Evolutionary conservation across 2,888 invertebrate species (phyloP).

Genomic region (Slavum lentiscoides): DNA sequence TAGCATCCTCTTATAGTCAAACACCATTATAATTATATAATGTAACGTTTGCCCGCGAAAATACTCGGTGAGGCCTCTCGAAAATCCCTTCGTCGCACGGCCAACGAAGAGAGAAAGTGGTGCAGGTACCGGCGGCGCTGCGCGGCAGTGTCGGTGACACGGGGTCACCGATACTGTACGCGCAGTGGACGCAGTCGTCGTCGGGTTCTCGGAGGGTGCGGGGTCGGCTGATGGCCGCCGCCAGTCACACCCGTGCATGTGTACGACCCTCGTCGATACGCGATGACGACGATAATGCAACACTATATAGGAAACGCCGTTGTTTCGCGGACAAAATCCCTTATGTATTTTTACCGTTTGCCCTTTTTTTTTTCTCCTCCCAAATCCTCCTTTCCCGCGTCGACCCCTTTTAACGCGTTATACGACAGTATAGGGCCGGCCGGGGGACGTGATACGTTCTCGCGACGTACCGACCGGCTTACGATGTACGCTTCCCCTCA

Average conservation of each 20-base stretch:
- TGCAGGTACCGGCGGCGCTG: too few relatives aligned
- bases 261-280: too few relatives aligned
- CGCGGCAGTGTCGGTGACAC: too few relatives aligned
- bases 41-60: too few relatives aligned
- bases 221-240: background rate
- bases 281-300: too few relatives aligned
- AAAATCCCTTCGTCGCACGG: too few relatives aligned
- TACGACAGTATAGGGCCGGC: background rate
- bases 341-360: conserved; percentile 34
- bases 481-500: background rate
- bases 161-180: background rate
- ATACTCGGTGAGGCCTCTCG: too few relatives aligned
- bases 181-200: background rate
- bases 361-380: background rate
- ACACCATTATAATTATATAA: too few relatives aligned
- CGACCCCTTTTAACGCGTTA: conserved; percentile 10
- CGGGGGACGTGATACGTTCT: conserved; percentile 16
- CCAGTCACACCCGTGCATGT: background rate
- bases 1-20: too few relatives aligned
- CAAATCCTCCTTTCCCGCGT: too few relatives aligned
- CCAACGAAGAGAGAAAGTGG: too few relatives aligned
- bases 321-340: conserved; percentile 13
- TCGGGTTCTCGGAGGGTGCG: conserved; percentile 1
- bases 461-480: conserved; percentile 30
- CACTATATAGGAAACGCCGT: too few relatives aligned